Evolutionary conservation across 2,113 vertebrate species (phyloP).

Genomic region (Echinops telfairi): DNA sequence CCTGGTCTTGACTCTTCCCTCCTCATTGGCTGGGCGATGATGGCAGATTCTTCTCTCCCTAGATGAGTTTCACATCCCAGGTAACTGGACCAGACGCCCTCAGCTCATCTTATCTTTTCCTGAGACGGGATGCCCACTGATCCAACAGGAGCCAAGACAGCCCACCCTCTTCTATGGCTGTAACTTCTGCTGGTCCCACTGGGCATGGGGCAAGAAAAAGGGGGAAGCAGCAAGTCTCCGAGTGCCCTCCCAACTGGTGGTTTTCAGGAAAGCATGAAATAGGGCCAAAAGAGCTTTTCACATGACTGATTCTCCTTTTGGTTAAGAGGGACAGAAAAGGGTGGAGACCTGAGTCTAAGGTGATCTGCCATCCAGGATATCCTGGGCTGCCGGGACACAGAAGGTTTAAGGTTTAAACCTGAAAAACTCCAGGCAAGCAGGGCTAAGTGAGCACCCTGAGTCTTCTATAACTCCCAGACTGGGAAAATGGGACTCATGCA

Average conservation of each 20-base stretch:
- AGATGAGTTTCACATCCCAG: slow-evolving; percentile 67
- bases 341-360: neutral
- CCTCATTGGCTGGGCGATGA: neutral
- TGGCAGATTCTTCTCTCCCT: neutral
- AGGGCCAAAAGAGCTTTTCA: neutral
- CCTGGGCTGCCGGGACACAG: neutral
- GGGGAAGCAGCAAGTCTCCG: neutral
- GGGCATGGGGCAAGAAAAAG: neutral
- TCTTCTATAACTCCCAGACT: neutral
- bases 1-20: neutral
- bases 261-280: neutral
- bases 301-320: neutral
- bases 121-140: neutral
- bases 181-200: neutral
- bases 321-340: neutral
- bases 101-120: neutral
- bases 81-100: slow-evolving; percentile 32
- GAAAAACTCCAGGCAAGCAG: neutral
- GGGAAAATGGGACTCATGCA: neutral
- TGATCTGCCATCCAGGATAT: neutral
- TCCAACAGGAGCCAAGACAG: neutral
- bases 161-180: neutral
- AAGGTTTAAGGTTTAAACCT: neutral
- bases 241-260: neutral
- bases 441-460: neutral